These are phyloP conservation scores for Xanthorhoe spadicearia DNA, from an alignment of 2,888 invertebrate genomes.

Conservation along the genomic window DNA sequence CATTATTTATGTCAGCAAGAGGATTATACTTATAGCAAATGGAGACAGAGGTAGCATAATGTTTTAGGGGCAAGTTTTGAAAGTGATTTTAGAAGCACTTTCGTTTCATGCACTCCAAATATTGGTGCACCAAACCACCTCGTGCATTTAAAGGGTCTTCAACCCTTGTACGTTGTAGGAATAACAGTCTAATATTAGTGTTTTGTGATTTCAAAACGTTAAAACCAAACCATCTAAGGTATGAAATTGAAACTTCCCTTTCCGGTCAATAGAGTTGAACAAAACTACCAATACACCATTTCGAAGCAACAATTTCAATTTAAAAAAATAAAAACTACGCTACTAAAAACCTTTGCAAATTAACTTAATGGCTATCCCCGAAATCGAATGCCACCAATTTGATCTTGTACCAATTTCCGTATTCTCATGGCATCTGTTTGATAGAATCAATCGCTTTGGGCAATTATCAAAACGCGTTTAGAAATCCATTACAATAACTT, in stretches of 20 bases:
- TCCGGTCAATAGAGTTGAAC: background rate
- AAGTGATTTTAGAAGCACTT: too few species aligned
- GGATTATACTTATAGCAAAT: too few species aligned
- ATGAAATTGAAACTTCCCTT: background rate
- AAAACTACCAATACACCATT: background rate
- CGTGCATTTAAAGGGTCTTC: too few species aligned
- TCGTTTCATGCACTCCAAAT: too few species aligned
- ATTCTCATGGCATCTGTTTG: constrained; percentile 63
- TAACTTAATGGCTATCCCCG: constrained; percentile 7
- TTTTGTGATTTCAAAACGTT: too few species aligned
- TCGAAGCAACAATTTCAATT: background rate
- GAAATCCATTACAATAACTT: constrained; percentile 74
- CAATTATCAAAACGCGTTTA: constrained; percentile 67
- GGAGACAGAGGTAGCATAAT: too few species aligned
- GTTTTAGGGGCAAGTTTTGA: too few species aligned
- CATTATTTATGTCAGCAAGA: too few species aligned
- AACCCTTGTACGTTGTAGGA: too few species aligned
- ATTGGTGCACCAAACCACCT: too few species aligned
- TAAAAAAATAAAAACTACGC: background rate
- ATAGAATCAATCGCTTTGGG: constrained; percentile 63
- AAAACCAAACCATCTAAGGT: too few species aligned
- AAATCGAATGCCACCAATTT: constrained; percentile 26
- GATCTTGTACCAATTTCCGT: constrained; percentile 49
- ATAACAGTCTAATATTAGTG: too few species aligned
- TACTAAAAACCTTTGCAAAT: constrained; percentile 8